Evolutionary conservation across 2,888 invertebrate species (phyloP).

Genomic region (Tenthredo distinguenda): DNA sequence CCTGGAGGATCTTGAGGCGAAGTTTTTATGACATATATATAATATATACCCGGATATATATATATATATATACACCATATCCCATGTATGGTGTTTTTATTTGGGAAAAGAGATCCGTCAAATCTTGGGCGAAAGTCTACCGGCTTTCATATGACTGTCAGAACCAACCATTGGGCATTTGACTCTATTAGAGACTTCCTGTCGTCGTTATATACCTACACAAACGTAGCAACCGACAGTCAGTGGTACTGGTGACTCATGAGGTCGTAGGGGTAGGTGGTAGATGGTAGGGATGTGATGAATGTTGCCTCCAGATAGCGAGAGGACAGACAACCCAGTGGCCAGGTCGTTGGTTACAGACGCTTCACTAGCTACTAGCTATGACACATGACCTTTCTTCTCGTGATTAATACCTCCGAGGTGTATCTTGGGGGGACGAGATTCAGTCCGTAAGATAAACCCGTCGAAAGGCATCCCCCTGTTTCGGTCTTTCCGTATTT

Average conservation of each 20-base stretch:
- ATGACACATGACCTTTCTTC: constrained; percentile 56
- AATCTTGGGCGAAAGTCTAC: neutral
- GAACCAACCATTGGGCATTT: constrained; percentile 48
- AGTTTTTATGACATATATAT: neutral
- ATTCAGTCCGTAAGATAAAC: constrained; percentile 37
- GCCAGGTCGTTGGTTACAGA: constrained; percentile 54
- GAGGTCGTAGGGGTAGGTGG: neutral
- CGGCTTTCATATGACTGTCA: constrained; percentile 46
- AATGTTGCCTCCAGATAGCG: constrained; percentile 54
- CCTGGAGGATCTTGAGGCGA: neutral
- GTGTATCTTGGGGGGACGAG: constrained; percentile 43
- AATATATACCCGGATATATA: neutral
- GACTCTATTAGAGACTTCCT: constrained; percentile 53
- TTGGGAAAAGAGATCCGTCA: neutral
- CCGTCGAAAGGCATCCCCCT: neutral
- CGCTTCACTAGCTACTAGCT: constrained; percentile 54
- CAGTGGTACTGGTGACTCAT: constrained; percentile 6
- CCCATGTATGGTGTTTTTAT: neutral
- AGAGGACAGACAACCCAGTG: constrained; percentile 51
- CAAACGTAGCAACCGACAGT: constrained; percentile 4
- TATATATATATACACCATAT: no score
- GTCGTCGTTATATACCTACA: constrained; percentile 25
- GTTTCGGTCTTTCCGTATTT: neutral
- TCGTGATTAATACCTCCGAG: constrained; percentile 54
- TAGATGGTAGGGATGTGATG: constrained; percentile 49